Evolutionary conservation across 2,888 invertebrate species (phyloP), one percentile per base, ranked within the genome.

Genomic region (Pseudococcus viburni): DNA sequence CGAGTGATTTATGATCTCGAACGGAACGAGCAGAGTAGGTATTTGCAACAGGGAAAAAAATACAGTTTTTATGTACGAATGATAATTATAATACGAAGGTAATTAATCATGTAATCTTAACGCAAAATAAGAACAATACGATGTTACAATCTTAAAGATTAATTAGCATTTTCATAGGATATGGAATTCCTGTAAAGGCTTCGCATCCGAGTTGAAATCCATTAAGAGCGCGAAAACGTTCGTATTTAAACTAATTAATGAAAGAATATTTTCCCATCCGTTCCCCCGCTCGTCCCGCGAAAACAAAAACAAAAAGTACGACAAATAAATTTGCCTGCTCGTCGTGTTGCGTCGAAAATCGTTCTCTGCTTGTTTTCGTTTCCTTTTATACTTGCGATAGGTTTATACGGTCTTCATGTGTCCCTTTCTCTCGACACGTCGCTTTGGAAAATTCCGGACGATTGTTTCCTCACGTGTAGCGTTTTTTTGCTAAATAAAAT

Each of bases 71-170:
- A 73, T 22, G 64, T 73, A 73, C 73, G 17, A 33, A 73, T 73
- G 73, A 73, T 73, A 73, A 73, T 73, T 73, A 73, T 33, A 73
- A 73, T 33, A 73, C 73, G 17, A 6, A 33, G 73, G 73, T 73
- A 73, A 73, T 73, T 73, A 73, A 73, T 73, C 73, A 73, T 73
- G 73, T 73, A 73, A 73, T 73, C 73, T 73, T 73, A 73, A 33
- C 73, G 17, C 73, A 33, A 33, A 73, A 73, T 73, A 73, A 73
- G 73, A 73, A 73, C 73, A 73, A 73, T 73, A 73, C 73, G 73
- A 73, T 73, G 73, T 73, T 83, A 83, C 80, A 42, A 83, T 83
- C 80, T 83, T 83, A 83, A 83, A 83, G 80, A 83, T 83, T 83
- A 83, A 83, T 83, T 83, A 83, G 80, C 80, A 73, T 73, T 73